These are phyloP conservation scores for Lordiphosa clarofinis DNA, from an alignment of 1,140 invertebrate genomes.

Conservation along the genomic window DNA sequence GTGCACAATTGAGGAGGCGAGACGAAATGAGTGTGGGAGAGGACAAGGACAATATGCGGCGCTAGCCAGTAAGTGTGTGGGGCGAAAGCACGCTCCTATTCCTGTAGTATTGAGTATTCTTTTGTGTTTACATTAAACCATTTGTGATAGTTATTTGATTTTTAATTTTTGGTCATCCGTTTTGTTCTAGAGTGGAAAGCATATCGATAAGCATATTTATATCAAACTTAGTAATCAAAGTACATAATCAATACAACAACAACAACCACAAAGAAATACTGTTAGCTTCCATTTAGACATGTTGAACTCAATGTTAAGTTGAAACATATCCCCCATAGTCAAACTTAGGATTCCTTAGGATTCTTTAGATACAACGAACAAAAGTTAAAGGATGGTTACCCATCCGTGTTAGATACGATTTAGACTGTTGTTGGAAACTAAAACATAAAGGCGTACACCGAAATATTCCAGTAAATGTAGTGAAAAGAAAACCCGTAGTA, in stretches of 20 bases:
- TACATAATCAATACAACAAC: slow-evolving; percentile 64
- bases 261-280: slow-evolving; percentile 12
- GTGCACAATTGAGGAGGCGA: slow-evolving; percentile 46
- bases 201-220: slow-evolving; percentile 48
- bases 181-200: slow-evolving; percentile 22
- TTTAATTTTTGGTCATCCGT: neutral
- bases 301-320: slow-evolving; percentile 45
- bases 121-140: slow-evolving; percentile 41
- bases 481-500: slow-evolving; percentile 57
- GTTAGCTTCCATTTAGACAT: slow-evolving; percentile 65
- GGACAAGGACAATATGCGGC: slow-evolving; percentile 57
- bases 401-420: slow-evolving; percentile 47
- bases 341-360: slow-evolving; percentile 13
- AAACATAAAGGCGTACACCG: slow-evolving; percentile 23
- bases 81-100: slow-evolving; percentile 29
- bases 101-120: slow-evolving; percentile 47
- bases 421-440: slow-evolving; percentile 71
- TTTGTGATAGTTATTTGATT: slow-evolving; percentile 62
- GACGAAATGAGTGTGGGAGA: slow-evolving; percentile 1
- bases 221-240: slow-evolving; percentile 39
- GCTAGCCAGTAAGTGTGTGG: slow-evolving; percentile 51
- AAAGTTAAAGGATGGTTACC: no score
- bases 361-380: slow-evolving; percentile 5
- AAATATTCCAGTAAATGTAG: slow-evolving; percentile 65
- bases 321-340: slow-evolving; percentile 53